A percentile compares a stretch with the other conserved stretches of the same genome.
phyloP scores from a whole-genome alignment of 2,888 invertebrate species.

The Tenthredo distinguenda region DNA sequence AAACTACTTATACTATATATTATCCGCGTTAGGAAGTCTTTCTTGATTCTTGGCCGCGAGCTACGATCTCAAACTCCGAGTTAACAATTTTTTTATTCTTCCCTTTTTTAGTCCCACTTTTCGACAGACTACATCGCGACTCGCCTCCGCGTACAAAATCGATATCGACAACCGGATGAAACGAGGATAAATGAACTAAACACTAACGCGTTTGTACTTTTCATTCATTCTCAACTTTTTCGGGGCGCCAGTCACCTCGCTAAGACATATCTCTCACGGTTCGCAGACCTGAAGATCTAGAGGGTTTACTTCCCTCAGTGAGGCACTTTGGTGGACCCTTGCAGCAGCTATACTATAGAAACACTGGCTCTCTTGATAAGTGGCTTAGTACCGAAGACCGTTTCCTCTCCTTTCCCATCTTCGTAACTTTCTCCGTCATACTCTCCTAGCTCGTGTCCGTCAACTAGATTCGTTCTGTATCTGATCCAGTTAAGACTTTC shows the following conservation, averaged over 20 bases:
- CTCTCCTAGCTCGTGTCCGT: not conserved
- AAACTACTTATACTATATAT: conserved; percentile 54
- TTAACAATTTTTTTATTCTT: conserved; percentile 43
- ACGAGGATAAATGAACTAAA: not conserved
- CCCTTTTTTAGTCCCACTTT: not conserved
- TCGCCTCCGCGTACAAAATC: not conserved
- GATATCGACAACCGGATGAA: not conserved
- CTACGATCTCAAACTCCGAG: conserved; percentile 34
- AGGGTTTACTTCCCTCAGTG: conserved; percentile 30
- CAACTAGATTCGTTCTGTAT: not conserved
- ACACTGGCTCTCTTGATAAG: conserved; percentile 64
- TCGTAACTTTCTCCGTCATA: conserved; percentile 4
- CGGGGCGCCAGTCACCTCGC: conserved; percentile 52
- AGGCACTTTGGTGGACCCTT: conserved; percentile 43
- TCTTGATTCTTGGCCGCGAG: conserved; percentile 15
- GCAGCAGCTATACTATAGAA: conserved; percentile 33
- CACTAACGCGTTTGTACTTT: not conserved
- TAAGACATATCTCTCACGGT: conserved; percentile 47
- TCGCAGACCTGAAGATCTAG: conserved; percentile 21
- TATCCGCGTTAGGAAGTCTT: conserved; percentile 45
- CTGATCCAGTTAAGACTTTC: conserved; percentile 46
- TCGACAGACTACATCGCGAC: not conserved
- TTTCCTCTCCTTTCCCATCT: not conserved
- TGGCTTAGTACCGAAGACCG: conserved; percentile 63
- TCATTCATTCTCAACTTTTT: conserved; percentile 65